These are phyloP conservation scores for Pithecia hirsuta DNA, from an alignment of 2,797 vertebrate species.

Conservation along the genomic window DNA sequence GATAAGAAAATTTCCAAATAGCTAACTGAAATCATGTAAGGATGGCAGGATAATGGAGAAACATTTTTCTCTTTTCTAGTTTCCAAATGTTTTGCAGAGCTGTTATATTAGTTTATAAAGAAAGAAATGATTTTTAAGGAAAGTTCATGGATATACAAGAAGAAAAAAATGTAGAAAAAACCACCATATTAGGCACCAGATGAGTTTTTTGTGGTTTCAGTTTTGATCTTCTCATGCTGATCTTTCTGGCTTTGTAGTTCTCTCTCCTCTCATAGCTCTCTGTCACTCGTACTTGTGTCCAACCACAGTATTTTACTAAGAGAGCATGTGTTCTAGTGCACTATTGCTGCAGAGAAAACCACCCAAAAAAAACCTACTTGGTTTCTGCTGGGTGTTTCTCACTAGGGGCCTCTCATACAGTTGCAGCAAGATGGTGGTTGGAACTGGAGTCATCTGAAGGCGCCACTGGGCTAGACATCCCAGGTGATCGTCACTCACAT, in stretches of 20 bases:
- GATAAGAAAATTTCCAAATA: not conserved
- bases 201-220: not conserved
- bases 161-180: not conserved
- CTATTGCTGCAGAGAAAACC: not conserved
- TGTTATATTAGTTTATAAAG: not conserved
- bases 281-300: not conserved
- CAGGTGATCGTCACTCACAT: not conserved
- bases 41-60: not conserved
- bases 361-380: not conserved
- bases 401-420: fast-evolving
- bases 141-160: not conserved
- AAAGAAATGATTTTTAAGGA: not conserved
- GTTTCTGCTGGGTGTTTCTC: not conserved
- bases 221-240: not conserved
- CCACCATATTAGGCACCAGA: not conserved
- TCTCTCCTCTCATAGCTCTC: not conserved
- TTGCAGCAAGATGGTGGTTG: not conserved
- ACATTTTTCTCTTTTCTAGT: not conserved
- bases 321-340: not conserved
- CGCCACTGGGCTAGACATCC: not conserved
- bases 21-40: not conserved
- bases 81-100: not conserved
- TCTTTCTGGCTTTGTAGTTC: not conserved
- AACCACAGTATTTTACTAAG: not conserved
- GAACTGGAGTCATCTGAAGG: not conserved